Base-by-base conservation (phyloP, 2,888 invertebrate genomes). In the Hypena proboscidalis region DNA sequence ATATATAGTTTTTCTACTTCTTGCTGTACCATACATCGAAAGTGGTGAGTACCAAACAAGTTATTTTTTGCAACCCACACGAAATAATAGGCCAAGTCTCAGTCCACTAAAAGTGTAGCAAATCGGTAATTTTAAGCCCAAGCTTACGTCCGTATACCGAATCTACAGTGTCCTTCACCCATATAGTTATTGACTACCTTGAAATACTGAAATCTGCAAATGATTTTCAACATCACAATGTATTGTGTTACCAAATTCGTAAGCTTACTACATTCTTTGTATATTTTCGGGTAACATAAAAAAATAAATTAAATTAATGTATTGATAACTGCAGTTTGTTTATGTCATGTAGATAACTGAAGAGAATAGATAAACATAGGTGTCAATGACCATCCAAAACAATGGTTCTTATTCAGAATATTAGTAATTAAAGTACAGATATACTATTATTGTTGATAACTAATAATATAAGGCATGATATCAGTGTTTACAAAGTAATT, bases 21-120 rank as follows among this genome's bases (percentile, higher is more conserved):
- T 94, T 77, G 92, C 94, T 78, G 92, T 94, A 77, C 94, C 94
- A 70, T 93, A 93, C 84, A 94, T 94, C 80, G 93, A 94, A 88
- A 94, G 93, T 88, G 94, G 94, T 94, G 77, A 94, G 94, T 92
- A 11, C 31, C 19, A 43, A 51, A 36, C 27, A 44, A 43, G 31
- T 40, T 40, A 48, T 46, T 53, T 50, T 54, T 43, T 44, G 27
- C 47, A 52, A 56, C 40, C 41, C 47, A 62, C 42, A 46, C 60
- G 48, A 42, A 56, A 42, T 38, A 48, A 46, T 33, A 63, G 44
- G 61, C 52, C 40, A 48, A 48, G 60, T 62, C 35, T 50, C 60
- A 53, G 54, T 51, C 60, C 58, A 61, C 50, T 36, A 31, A 50
- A 48, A 58, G 39, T 64, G 46, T 58, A 41, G 37, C 43, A 38